Base-by-base conservation (phyloP, 1,140 invertebrate species). In the Heliconius melpomene region DNA sequence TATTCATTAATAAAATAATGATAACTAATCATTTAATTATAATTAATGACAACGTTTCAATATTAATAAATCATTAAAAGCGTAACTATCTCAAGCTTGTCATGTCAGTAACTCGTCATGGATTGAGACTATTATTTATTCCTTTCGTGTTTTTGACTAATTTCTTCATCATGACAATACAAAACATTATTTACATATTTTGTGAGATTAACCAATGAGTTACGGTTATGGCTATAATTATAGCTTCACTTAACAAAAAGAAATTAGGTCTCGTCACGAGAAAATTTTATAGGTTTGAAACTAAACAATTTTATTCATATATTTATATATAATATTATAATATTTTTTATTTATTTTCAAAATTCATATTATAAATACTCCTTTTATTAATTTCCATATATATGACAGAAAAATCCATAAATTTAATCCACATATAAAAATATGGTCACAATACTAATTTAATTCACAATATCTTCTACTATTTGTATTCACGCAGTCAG, bases 91-190 rank as follows among this genome's bases (percentile, higher is more conserved):
- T 66, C 60, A 66, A 66, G 2, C 23, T 66, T 66, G 3, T 66
- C 60, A 11, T 66, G 60, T 66, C 60, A 66, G 26, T 66, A 66
- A 66, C 60, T 66, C 26, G 60, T 66, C 60, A 29, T 66, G 23
- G 60, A 66, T 66, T 29, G 60, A 66, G 26, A 66, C 20, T 23
- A 57, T 66, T 66, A 66, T 66, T 66, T 29, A 66, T 66, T 66
- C 11, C 7, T 66, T 66, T 26, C 60, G 60, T 66, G 60, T 66
- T 66, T 66, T 66, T 66, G 60, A 11, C 60, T n/a, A 29, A 66
- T 66, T 66, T 66, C 60, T 66, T 66, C 26, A 66, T 66, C 3
- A 66, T 66, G 13, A 29, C 60, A 66, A 66, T 29, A 23, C 57
- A 11, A 60, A 60, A n/a, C 11, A 11, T 16, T 66, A 29, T 66